Evolutionary conservation across 2,113 vertebrate species (phyloP).

Genomic region (Triplophysa rosa): DNA sequence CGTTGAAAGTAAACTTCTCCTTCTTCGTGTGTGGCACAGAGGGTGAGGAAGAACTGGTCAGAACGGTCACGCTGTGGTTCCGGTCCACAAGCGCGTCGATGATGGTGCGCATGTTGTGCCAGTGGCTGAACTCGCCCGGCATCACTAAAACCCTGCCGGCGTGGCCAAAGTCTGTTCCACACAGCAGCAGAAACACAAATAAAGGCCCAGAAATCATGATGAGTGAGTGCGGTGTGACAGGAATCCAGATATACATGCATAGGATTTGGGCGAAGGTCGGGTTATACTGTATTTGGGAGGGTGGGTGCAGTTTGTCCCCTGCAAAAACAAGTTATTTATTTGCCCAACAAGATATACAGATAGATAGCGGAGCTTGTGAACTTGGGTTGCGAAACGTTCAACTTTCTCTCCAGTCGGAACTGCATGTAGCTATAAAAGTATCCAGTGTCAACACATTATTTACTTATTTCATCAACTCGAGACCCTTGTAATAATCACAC

Average conservation of each 20-base stretch:
- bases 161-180: not conserved
- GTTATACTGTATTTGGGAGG: not conserved
- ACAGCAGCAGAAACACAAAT: conserved; percentile 10
- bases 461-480: no score
- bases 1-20: conserved; percentile 36
- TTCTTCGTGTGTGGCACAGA: conserved; percentile 61
- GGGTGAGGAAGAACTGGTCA: conserved; percentile 64
- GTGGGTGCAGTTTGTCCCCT: not conserved
- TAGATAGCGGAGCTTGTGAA: not conserved
- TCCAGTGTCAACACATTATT: no score
- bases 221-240: not conserved
- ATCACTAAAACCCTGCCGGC: conserved; percentile 75
- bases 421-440: no score
- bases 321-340: not conserved
- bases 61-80: conserved; percentile 72
- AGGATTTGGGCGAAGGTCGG: not conserved
- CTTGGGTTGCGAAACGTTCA: not conserved
- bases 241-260: not conserved
- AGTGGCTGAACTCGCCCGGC: conserved; percentile 80
- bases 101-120: conserved; percentile 76
- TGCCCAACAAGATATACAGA: not conserved
- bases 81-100: conserved; percentile 68
- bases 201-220: not conserved
- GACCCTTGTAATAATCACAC: no score
- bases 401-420: not conserved